These are phyloP conservation scores for Drymonia ruficornis DNA, from an alignment of 2,888 invertebrate species.

Conservation along the genomic window DNA sequence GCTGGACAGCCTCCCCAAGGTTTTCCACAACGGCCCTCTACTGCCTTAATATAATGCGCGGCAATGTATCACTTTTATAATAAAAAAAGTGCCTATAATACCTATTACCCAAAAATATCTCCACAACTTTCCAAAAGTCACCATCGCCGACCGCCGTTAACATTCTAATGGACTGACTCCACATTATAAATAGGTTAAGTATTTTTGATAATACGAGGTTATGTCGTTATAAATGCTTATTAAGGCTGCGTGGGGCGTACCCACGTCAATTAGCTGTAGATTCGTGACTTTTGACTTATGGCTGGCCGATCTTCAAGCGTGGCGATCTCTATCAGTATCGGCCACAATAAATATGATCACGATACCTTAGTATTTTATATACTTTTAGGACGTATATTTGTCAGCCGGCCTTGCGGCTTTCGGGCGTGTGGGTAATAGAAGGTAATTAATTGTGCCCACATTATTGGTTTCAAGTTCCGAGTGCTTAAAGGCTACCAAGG, in stretches of 20 bases:
- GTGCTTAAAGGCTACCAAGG: too few species aligned
- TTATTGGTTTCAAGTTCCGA: not conserved
- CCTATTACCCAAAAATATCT: not conserved
- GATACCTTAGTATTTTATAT: slow-evolving; percentile 52
- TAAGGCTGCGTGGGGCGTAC: slow-evolving; percentile 69
- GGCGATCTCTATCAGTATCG: slow-evolving; percentile 65
- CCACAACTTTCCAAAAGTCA: not conserved
- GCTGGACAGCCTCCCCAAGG: too few species aligned
- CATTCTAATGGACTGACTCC: slow-evolving; percentile 42
- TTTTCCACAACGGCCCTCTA: too few species aligned
- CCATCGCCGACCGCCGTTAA: slow-evolving; percentile 21
- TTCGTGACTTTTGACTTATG: slow-evolving; percentile 83
- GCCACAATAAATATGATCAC: slow-evolving; percentile 69
- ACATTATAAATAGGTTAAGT: slow-evolving; percentile 76
- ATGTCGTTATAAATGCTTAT: slow-evolving; percentile 80
- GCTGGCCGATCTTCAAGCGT: slow-evolving; percentile 68
- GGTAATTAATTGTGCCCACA: not conserved
- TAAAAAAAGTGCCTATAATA: too few species aligned
- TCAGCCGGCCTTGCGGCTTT: slow-evolving; percentile 41
- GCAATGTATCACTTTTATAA: too few species aligned
- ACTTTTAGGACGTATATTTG: slow-evolving; percentile 47
- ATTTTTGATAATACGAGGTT: slow-evolving; percentile 78
- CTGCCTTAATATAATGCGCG: too few species aligned
- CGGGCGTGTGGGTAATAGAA: slow-evolving; percentile 17
- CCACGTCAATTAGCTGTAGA: slow-evolving; percentile 77